Base-by-base conservation (phyloP, 2,797 vertebrate species). In the Nyctalus aviator region DNA sequence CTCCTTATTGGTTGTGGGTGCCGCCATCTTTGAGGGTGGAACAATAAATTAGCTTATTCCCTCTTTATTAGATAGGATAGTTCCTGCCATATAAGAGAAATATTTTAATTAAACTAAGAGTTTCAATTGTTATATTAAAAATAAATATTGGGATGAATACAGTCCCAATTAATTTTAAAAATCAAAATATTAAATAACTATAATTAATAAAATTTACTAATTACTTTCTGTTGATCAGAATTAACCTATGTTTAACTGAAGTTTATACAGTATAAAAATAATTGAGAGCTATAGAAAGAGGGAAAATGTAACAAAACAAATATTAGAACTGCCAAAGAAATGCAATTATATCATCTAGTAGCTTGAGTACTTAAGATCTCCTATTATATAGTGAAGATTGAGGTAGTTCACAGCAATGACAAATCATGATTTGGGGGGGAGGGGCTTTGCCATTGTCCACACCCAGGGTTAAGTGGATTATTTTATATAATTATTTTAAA, bases 101-200 rank as follows among this genome's bases (percentile, higher is more conserved):
- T 81, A 84, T 72, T 68, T 95, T 57, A 77, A 94, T 81, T 88
- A 88, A 89, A 91, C 5, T 59, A 41, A 88, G 53, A 90, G 25
- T 57, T 73, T 91, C 17, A 55, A 69, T 69, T 50, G 25, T 55
- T 53, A 73, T 37, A 86, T 75, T 94, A 12, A 86, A 89, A 90
- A 71, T 57, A n/a, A 86, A 83, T 84, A 94, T 83, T 11, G 73
- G 53, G 88, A 68, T 68, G 85, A 62, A 93, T n/a, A 71, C 10
- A 85, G 53, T 15, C 14, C 55, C 20, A 78, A 68, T 72, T 75
- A 59, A 46, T 73, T 82, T 89, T 4, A 82, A 91, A 94, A 89
- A 83, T 86, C 59, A 66, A 81, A 57, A 8, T 76, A 84, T 69
- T 87, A 37, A 66, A 76, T 5, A 30, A 6, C 13, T 55, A 44